These are phyloP conservation scores for Trissolcus brochymenae DNA, from an alignment of 2,888 invertebrate genomes.

Conservation along the genomic window DNA sequence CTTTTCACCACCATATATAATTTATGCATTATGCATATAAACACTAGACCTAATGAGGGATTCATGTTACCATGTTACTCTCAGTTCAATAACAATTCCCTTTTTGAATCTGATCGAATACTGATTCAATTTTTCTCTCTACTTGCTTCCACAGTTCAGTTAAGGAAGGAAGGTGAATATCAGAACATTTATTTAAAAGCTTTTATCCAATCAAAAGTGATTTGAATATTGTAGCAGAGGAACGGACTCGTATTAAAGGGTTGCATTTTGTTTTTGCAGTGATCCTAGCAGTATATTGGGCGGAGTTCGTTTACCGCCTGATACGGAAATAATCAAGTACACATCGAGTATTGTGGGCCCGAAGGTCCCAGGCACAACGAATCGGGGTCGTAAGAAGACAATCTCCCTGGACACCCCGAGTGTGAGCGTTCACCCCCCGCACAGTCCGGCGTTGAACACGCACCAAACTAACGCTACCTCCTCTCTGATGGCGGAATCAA, in stretches of 20 bases:
- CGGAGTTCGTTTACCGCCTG: constrained; percentile 89
- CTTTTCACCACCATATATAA: background rate
- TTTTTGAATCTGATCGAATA: background rate
- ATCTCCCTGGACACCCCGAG: constrained; percentile 89
- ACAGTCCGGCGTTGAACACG: constrained; percentile 69
- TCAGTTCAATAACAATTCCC: background rate
- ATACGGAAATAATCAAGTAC: constrained; percentile 93
- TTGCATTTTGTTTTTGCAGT: constrained; percentile 75
- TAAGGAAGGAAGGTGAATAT: constrained; percentile 74
- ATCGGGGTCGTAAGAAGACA: constrained; percentile 91
- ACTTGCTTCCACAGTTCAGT: constrained; percentile 64
- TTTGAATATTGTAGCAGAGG: background rate
- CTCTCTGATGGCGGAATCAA: constrained; percentile 76
- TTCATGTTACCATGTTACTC: constrained; percentile 1
- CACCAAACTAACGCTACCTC: constrained; percentile 69
- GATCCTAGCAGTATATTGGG: constrained; percentile 90
- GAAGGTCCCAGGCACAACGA: constrained; percentile 89
- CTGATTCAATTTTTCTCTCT: background rate
- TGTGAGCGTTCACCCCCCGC: constrained; percentile 79
- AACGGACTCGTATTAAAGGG: background rate
- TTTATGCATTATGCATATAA: constrained; percentile 5
- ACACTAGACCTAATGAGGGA: background rate
- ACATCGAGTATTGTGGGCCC: constrained; percentile 92
- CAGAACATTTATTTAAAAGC: background rate
- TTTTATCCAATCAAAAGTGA: too few species aligned